Percentiles rank a stretch among this genome's conserved stretches.
Evolutionary conservation across 2,113 vertebrate genomes (phyloP).

Genomic region (Bagarius yarrelli): DNA sequence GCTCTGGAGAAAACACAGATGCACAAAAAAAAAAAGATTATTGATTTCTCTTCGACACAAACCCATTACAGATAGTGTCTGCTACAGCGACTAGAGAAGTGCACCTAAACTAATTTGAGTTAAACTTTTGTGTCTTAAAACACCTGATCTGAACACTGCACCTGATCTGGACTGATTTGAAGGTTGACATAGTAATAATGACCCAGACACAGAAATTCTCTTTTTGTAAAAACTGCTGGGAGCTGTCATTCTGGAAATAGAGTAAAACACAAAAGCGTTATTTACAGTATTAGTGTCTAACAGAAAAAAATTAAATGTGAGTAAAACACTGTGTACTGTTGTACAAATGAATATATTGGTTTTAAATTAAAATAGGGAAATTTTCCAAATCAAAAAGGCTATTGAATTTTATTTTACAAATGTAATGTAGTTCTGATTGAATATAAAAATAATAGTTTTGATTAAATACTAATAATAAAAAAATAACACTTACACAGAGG

Average conservation of each 20-base stretch:
- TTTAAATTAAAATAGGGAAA: not conserved
- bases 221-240: slow-evolving; percentile 35
- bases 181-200: slow-evolving; percentile 58
- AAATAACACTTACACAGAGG: slow-evolving; percentile 72
- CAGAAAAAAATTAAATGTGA: not conserved
- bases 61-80: not conserved
- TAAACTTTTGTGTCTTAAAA: not conserved
- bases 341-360: not conserved
- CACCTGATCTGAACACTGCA: slow-evolving; percentile 51
- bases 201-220: slow-evolving; percentile 63
- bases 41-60: not conserved
- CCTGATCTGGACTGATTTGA: slow-evolving; percentile 45
- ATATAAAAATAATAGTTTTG: too few relatives aligned
- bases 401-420: not conserved
- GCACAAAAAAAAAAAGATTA: not conserved
- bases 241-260: slow-evolving; percentile 43
- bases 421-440: too few relatives aligned
- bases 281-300: not conserved
- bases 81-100: not conserved
- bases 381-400: not conserved
- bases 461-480: not conserved
- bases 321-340: not conserved
- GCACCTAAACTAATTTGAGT: not conserved
- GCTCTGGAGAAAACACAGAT: slow-evolving; percentile 16
- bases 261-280: not conserved